These are phyloP conservation scores for Scomberomorus guttatus DNA, from an alignment of 2,797 vertebrate species.

Conservation along the genomic window DNA sequence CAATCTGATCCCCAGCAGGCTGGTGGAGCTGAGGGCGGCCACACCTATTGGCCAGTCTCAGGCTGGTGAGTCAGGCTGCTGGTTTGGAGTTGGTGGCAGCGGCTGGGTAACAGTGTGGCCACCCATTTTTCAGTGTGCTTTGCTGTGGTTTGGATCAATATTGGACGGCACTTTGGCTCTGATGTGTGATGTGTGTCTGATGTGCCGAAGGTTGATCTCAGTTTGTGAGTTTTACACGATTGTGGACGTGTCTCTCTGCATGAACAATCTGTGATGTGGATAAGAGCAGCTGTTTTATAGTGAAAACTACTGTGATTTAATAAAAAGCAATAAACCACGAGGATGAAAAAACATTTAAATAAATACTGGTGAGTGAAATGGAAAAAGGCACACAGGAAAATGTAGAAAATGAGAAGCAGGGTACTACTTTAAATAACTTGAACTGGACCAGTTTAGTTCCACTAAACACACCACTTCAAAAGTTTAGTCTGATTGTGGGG, in stretches of 20 bases:
- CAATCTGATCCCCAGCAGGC: constrained; percentile 89
- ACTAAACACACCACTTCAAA: not conserved
- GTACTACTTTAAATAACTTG: not conserved
- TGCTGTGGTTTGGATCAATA: constrained; percentile 59
- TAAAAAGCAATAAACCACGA: too few relatives aligned
- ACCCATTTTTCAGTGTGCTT: constrained; percentile 46
- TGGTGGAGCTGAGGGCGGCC: constrained; percentile 84
- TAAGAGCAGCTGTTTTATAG: too few relatives aligned
- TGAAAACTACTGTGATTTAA: too few relatives aligned
- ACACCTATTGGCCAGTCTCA: constrained; percentile 73
- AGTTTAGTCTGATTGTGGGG: not conserved
- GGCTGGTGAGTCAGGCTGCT: constrained; percentile 86
- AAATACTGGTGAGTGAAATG: too few relatives aligned
- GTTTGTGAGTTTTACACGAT: too few relatives aligned
- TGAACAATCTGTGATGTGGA: too few relatives aligned
- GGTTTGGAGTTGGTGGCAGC: not conserved
- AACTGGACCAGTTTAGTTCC: not conserved
- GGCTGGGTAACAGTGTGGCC: not conserved
- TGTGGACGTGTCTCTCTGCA: too few relatives aligned
- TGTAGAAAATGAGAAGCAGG: not conserved
- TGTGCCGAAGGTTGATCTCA: not conserved
- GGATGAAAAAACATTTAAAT: too few relatives aligned
- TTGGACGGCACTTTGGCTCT: constrained; percentile 2
- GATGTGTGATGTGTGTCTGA: not conserved
- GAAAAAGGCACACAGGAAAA: not conserved